Evolutionary conservation across 2,113 vertebrate genomes (phyloP), one percentile per base, ranked within the genome.

Genomic region (Tricholaema leucomelas): DNA sequence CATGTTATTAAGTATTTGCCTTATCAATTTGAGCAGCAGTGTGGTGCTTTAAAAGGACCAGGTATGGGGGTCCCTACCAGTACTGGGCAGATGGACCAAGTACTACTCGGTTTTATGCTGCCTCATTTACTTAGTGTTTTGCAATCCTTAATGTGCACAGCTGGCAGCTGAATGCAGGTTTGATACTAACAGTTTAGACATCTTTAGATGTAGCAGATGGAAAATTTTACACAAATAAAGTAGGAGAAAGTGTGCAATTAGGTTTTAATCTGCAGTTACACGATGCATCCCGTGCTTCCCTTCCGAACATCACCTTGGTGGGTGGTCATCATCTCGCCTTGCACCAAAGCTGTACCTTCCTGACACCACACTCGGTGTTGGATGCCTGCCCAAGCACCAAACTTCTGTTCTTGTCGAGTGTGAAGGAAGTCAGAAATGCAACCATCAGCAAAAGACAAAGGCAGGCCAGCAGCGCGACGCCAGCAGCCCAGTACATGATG

Each of bases 191-290:
- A 98, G 98, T 98, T 98, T 98, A 98, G 98, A 98, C 98, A 98
- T 98, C 98, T 98, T 98, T 98, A 98, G 98, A 98, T 98, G 98
- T 97, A 98, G 97, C 98, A 98, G 98, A 98, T 98, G 98, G 98
- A 98, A 98, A 98, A 98, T 98, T 98, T 98, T 98, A 98, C 98
- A 98, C 98, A 98, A 98, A 98, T 98, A 98, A 98, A 98, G 98
- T 98, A 97, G 97, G 97, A 98, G 98, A 98, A 98, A 98, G 98
- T 98, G 97, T 97, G 98, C 98, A 98, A 98, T 98, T 98, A 98
- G 97, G 97, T 97, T 98, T 98, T 98, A 97, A 98, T 98, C 97
- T 97, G 96, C 97, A 97, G 98, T 97, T 97, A 96, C 97, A 87
- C 54, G 95, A 96, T 96, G 97, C 97, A 97, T 98, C 98, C 96